A percentile compares a stretch with the other conserved stretches of the same genome.
phyloP scores from a whole-genome alignment of 2,797 vertebrate genomes.

The Galagoides demidoff region DNA sequence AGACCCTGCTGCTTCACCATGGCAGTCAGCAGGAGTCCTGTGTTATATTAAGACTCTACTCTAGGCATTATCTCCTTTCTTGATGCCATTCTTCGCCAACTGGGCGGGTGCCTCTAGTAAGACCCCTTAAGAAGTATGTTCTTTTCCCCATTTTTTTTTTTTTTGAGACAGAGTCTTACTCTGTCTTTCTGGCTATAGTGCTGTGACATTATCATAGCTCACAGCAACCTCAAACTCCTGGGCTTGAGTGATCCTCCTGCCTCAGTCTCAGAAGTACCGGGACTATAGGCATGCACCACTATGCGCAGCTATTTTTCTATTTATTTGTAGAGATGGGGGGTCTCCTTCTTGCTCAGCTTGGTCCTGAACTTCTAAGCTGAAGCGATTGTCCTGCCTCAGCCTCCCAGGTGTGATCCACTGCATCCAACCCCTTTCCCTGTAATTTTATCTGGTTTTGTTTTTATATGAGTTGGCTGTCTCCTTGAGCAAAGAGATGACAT shows the following conservation, averaged over 20 bases:
- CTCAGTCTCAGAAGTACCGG: background rate
- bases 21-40: background rate
- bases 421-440: background rate
- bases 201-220: background rate
- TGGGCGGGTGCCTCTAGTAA: background rate
- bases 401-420: background rate
- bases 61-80: background rate
- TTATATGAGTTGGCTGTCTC: background rate
- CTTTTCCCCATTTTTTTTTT: background rate
- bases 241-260: background rate
- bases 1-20: background rate
- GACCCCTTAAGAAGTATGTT: background rate
- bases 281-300: background rate
- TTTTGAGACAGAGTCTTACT: background rate
- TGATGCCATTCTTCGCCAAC: background rate
- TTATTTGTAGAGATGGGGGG: background rate
- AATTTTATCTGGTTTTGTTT: background rate
- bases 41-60: background rate
- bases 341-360: background rate
- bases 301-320: background rate
- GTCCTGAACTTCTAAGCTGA: background rate
- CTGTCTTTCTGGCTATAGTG: background rate
- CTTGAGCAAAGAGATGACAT: background rate
- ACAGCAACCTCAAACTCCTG: background rate
- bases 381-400: background rate